These are phyloP conservation scores for Agriopis leucophaearia DNA, from an alignment of 2,888 invertebrate species.

Conservation along the genomic window DNA sequence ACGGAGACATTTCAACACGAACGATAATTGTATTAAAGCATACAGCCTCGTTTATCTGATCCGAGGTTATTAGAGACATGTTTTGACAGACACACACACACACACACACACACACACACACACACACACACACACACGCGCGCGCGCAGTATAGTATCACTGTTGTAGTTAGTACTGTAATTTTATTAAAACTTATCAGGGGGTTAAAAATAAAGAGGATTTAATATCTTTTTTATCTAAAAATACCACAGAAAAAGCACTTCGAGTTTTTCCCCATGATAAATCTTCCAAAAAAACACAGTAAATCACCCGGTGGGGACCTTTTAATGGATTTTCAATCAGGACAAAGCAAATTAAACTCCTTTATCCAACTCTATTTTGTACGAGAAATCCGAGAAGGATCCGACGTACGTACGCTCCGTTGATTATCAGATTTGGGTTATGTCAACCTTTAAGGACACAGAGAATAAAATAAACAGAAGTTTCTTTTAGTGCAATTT, in stretches of 20 bases:
- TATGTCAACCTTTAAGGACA: slow-evolving; percentile 22
- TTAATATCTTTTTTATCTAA: neutral
- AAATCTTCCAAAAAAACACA: slow-evolving; percentile 22
- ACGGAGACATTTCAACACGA: no score
- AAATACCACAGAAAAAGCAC: neutral
- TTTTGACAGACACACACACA: no score
- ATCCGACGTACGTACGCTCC: slow-evolving; percentile 18
- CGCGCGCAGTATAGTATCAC: no score
- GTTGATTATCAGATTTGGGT: slow-evolving; percentile 33
- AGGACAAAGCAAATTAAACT: slow-evolving; percentile 46
- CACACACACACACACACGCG: no score
- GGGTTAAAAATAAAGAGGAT: neutral
- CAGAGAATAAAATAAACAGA: slow-evolving; percentile 7
- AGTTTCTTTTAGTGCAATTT: neutral
- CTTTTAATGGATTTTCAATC: slow-evolving; percentile 48
- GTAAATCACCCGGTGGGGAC: slow-evolving; percentile 36
- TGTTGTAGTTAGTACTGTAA: no score
- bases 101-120: no score
- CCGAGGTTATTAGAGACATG: no score
- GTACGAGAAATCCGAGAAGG: slow-evolving; percentile 34
- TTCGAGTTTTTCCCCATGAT: neutral
- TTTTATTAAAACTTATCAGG: no score
- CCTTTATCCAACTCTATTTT: slow-evolving; percentile 34
- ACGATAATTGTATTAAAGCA: no score
- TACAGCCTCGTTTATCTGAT: no score